Evolutionary conservation across 1,140 invertebrate genomes (phyloP), one percentile per base, ranked within the genome.

Genomic region (Dryas iulia): DNA sequence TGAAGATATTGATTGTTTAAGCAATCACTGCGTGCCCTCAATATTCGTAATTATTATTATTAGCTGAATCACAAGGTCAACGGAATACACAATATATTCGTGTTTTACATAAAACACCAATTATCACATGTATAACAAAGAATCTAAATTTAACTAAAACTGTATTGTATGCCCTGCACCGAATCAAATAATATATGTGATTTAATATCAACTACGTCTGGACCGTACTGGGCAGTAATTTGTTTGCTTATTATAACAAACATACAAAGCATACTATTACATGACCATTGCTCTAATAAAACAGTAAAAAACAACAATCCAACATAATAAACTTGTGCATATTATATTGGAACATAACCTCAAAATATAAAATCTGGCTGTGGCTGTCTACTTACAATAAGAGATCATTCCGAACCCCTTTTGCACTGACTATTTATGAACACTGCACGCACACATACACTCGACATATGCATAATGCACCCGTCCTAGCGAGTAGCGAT

Each of bases 391-490:
- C 87, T 91, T 79, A 91, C 86, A 82, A 83, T 77, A 25, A 80
- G 69, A 78, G 72, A 86, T 80, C 85, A 89, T 86, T 80, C 78
- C 77, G 81, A 86, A 81, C 82, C 75, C 83, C 82, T 86, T 82
- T 85, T 82, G 79, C 82, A 83, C 83, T 76, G 79, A 81, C 83
- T 91, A 86, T 89, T 91, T 89, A 77, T 83, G 83, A 84, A 78
- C 89, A 89, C 83, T 84, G 75, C 77, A 89, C 86, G 72, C 87
- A 90, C 88, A 81, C 86, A 90, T 81, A 86, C 86, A 83, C 72
- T 80, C 70, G 71, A 79, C 85, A 82, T 78, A 77, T 87, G 83
- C 86, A 89, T 90, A 79, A 82, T 87, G 85, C 79, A 84, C 76
- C 76, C 71, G 75, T 74, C 70, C 65, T 71, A 82, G 76, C 78